Evolutionary conservation across 2,113 vertebrate genomes (phyloP).

Genomic region (Phrynosoma platyrhinos): DNA sequence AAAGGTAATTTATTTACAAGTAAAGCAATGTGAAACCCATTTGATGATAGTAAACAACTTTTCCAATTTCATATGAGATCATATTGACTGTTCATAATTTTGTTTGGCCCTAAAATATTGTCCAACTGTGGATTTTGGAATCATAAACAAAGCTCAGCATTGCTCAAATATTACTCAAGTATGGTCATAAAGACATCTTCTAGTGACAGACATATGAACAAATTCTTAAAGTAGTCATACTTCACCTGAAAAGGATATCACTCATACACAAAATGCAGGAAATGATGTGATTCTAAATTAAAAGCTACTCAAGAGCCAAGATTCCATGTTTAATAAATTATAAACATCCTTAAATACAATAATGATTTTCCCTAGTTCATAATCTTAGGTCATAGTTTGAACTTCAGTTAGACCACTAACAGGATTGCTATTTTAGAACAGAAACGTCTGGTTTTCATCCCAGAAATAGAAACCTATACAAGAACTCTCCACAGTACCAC

Average conservation of each 20-base stretch:
- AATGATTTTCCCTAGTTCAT: background rate
- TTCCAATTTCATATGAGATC: background rate
- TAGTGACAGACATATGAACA: background rate
- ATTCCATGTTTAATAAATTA: background rate
- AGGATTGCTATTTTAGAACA: background rate
- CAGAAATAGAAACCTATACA: background rate
- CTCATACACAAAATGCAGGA: constrained; percentile 1
- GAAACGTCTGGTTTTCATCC: background rate
- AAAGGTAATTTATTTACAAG: background rate
- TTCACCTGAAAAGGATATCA: accelerated
- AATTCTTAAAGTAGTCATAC: background rate
- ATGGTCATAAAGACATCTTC: background rate
- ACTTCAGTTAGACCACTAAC: background rate
- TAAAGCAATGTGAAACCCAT: background rate
- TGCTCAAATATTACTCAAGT: background rate
- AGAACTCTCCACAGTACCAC: background rate
- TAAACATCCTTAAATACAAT: background rate
- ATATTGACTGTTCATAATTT: constrained; percentile 7
- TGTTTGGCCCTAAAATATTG: background rate
- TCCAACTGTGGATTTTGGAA: background rate
- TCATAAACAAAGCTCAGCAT: background rate
- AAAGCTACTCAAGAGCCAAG: background rate
- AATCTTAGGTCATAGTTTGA: background rate
- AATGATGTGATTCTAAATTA: background rate
- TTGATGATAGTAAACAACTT: background rate